A percentile compares a stretch with the other conserved stretches of the same genome.
Conservation (phyloP, 2,113 vertebrate genomes). For the Thinocorus orbignyianus region DNA sequence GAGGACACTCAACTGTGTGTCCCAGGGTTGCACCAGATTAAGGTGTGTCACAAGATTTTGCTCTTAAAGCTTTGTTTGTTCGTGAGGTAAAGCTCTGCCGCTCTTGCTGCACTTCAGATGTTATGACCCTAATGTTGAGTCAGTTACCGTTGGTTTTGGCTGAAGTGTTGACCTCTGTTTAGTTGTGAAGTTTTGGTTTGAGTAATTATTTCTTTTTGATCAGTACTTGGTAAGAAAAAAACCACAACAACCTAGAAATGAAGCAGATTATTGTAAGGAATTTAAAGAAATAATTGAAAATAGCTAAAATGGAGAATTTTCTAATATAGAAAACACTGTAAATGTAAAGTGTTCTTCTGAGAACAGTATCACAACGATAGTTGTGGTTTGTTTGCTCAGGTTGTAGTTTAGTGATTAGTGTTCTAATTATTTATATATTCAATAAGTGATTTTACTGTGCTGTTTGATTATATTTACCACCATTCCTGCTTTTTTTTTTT, state of each 20-base stretch:
- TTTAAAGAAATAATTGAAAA: not conserved
- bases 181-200: not conserved
- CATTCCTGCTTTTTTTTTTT: not conserved
- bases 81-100: not conserved
- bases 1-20: not conserved
- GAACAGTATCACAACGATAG: not conserved
- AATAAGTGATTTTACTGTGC: not conserved
- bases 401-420: not conserved
- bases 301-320: not conserved
- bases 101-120: not conserved
- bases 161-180: not conserved
- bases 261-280: not conserved
- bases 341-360: not conserved
- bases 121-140: not conserved
- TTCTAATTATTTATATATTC: not conserved
- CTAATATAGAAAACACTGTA: not conserved
- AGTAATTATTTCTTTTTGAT: not conserved
- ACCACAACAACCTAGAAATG: not conserved
- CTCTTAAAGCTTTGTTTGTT: conserved; percentile 20
- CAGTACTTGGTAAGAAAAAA: not conserved
- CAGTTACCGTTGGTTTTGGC: not conserved
- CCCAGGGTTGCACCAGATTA: not conserved
- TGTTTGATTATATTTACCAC: not conserved
- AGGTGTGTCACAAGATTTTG: conserved; percentile 8
- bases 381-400: not conserved